A percentile compares a stretch with the other conserved stretches of the same genome.
Conservation (phyloP, 2,888 invertebrate genomes). For the Eurytoma californica region DNA sequence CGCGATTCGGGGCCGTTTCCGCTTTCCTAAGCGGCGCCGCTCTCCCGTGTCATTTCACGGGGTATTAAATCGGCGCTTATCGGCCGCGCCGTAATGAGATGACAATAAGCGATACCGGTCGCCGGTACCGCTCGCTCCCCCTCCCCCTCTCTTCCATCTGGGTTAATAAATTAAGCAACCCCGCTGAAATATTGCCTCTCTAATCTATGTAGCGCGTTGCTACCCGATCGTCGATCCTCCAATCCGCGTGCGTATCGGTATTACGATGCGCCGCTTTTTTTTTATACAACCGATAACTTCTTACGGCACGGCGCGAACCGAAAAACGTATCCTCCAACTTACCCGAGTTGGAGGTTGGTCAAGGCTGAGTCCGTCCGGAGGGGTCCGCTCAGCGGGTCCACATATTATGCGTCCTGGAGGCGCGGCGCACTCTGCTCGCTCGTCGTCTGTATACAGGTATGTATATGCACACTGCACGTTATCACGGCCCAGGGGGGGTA, state of each 20-base stretch:
- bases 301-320: no score
- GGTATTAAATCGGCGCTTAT: constrained; percentile 26
- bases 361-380: no score
- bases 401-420: constrained; percentile 19
- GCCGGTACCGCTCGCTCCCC: constrained; percentile 7
- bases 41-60: constrained; percentile 20
- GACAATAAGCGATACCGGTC: constrained; percentile 33
- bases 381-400: constrained; percentile 17
- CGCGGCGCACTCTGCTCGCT: neutral
- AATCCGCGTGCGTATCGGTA: neutral
- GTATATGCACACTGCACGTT: no score
- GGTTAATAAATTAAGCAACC: constrained; percentile 37
- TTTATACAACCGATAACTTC: no score
- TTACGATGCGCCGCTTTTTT: neutral
- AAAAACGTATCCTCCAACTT: no score
- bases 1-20: constrained; percentile 38
- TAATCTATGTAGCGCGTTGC: constrained; percentile 14
- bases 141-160: neutral
- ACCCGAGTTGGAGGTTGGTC: no score
- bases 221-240: neutral
- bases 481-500: no score
- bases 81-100: constrained; percentile 23
- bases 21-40: constrained; percentile 32
- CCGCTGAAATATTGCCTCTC: constrained; percentile 17
- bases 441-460: neutral